A percentile compares a stretch with the other conserved stretches of the same genome.
Evolutionary conservation across 1,140 invertebrate species (phyloP).

Genomic region (Potamilus streckersoni): DNA sequence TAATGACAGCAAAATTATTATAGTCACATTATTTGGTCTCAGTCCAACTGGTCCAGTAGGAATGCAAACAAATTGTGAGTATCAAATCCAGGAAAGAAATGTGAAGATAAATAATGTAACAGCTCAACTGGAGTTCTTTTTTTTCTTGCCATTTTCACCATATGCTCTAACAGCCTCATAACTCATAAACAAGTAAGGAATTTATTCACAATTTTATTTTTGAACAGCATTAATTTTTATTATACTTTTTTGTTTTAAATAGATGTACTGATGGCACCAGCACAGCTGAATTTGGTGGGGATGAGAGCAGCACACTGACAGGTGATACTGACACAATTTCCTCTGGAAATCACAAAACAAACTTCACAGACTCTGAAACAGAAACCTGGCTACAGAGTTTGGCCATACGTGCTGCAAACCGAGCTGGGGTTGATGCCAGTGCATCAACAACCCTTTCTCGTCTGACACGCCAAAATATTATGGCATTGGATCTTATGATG

Average conservation of each 20-base stretch:
- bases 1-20: too few relatives aligned
- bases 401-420: conserved; percentile 46
- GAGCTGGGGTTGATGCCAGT: conserved; percentile 45
- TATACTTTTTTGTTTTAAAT: conserved; percentile 11
- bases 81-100: neutral
- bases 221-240: conserved; percentile 25
- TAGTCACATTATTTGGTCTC: neutral
- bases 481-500: conserved; percentile 53
- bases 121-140: too few relatives aligned
- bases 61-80: neutral
- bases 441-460: conserved; percentile 44
- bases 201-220: neutral
- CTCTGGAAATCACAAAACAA: conserved; percentile 39
- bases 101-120: neutral
- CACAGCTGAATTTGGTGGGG: conserved; percentile 46
- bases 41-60: neutral
- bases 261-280: conserved; percentile 34
- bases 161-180: neutral
- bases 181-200: neutral
- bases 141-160: too few relatives aligned
- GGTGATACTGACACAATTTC: conserved; percentile 41
- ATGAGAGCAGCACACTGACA: conserved; percentile 45
- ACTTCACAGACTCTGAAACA: conserved; percentile 46
- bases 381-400: conserved; percentile 53
- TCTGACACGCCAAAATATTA: conserved; percentile 56